Percentiles rank a stretch among this genome's conserved stretches.
Evolutionary conservation across 2,797 vertebrate genomes (phyloP).

Genomic region (Sarcoramphus papa): DNA sequence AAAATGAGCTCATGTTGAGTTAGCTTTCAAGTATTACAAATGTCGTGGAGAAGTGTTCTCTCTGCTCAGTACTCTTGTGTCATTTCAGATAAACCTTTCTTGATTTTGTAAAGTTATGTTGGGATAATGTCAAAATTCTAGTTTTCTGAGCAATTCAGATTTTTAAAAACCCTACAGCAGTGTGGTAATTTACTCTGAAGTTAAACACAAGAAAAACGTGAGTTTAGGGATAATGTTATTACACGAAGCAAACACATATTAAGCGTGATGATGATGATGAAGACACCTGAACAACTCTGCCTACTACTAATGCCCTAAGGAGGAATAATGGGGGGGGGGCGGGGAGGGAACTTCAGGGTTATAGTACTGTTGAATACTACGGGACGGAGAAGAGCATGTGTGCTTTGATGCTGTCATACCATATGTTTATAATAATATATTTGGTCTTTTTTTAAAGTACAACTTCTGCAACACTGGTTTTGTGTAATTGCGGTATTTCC

Average conservation of each 20-base stretch:
- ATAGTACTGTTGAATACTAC: not conserved
- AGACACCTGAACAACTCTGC: not conserved
- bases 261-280: not conserved
- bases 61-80: not conserved
- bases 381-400: not conserved
- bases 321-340: not conserved
- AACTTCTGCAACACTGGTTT: not conserved
- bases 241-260: not conserved
- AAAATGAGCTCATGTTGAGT: not conserved
- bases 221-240: not conserved
- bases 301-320: not conserved
- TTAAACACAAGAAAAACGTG: not conserved
- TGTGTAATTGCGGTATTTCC: not conserved
- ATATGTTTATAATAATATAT: not conserved
- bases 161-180: not conserved
- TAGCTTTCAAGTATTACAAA: not conserved
- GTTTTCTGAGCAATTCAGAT: not conserved
- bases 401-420: not conserved
- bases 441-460: not conserved
- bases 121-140: not conserved
- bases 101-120: not conserved
- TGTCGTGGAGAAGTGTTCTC: not conserved
- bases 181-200: not conserved
- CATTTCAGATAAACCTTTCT: not conserved
- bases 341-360: not conserved